Base-by-base conservation (phyloP, 2,797 vertebrate species). In the Diglossa cyanea region DNA sequence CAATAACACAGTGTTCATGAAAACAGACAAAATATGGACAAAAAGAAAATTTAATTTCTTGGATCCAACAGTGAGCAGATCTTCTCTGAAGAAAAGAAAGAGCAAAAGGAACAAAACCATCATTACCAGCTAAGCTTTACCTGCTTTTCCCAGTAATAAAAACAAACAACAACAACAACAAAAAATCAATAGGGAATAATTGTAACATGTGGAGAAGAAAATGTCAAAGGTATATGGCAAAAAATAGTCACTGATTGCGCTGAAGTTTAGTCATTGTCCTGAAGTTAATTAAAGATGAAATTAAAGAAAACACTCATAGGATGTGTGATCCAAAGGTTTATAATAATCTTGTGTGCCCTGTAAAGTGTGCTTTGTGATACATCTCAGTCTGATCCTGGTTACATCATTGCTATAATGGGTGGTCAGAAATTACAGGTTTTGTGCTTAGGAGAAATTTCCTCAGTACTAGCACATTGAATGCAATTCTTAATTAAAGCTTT, bases 201-300 rank as follows among this genome's bases (percentile, higher is more conserved):
- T 95, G 78, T 78, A 95, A 86, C 67, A 62, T 67, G 57, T 68
- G 88, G 79, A 94, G 92, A 90, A 90, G 35, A 60, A 54, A 93
- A 31, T 71, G 73, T 95, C 75, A 96, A 93, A 95, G 50, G 15
- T 71, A 62, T 48, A 65, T 82, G 23, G 33, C 2, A 42, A 95
- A 95, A 91, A 93, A 58, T 33, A 75, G 23, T 45, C 70, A 90
- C 42, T 35, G 60, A 90, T 42, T 89, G 47, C 13, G 24, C 70
- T 83, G 80, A 93, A 94, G 40, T 74, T 93, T 82, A 94, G 58
- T 76, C 68, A 94, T 85, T 83, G 39, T 68, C 39, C 68, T 77
- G 61, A 80, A 72, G 18, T 71, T 91, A 95, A 90, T 96, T 95
- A 94, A 95, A 95, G 90, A 78, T 80, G 31, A 86, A 84, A 96